These are phyloP conservation scores for Rambutsinella grinnellia DNA, from an alignment of 2,888 invertebrate genomes.

Conservation along the genomic window DNA sequence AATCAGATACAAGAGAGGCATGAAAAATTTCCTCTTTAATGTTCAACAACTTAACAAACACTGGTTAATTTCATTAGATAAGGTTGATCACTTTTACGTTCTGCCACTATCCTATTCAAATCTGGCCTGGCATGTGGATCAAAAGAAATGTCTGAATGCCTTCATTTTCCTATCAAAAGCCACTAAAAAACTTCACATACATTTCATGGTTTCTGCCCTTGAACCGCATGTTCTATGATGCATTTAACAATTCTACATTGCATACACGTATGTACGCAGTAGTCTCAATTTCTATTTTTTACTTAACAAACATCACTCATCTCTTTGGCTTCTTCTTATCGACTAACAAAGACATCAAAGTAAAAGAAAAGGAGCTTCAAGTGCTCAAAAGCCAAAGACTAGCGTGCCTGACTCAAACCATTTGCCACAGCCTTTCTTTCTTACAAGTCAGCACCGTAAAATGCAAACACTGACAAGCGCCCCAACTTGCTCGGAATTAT, in stretches of 20 bases:
- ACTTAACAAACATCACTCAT: background rate
- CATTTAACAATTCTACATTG: background rate
- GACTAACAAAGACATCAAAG: slow-evolving; percentile 5
- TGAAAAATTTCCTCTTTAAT: slow-evolving; percentile 12
- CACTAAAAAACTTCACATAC: too few species aligned
- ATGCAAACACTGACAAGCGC: too few species aligned
- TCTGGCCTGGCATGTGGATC: too few species aligned
- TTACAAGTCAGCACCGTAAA: background rate
- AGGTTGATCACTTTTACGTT: too few species aligned
- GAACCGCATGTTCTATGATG: too few species aligned
- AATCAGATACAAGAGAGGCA: slow-evolving; percentile 28
- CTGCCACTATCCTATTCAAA: too few species aligned
- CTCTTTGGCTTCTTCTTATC: too few species aligned
- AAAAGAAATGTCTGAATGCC: too few species aligned
- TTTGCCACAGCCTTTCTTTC: slow-evolving; percentile 24
- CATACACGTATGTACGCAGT: slow-evolving; percentile 1
- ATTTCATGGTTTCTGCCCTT: too few species aligned
- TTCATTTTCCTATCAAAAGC: too few species aligned
- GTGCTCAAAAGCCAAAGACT: slow-evolving; percentile 19
- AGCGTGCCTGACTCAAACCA: slow-evolving; percentile 8
- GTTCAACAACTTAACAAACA: background rate
- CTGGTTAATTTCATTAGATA: background rate
- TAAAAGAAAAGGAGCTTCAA: slow-evolving; percentile 13
- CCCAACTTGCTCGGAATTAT: too few species aligned
- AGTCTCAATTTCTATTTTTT: background rate